These are phyloP conservation scores for Orestias chungarensis DNA, from an alignment of 2,797 vertebrate genomes.

Conservation along the genomic window DNA sequence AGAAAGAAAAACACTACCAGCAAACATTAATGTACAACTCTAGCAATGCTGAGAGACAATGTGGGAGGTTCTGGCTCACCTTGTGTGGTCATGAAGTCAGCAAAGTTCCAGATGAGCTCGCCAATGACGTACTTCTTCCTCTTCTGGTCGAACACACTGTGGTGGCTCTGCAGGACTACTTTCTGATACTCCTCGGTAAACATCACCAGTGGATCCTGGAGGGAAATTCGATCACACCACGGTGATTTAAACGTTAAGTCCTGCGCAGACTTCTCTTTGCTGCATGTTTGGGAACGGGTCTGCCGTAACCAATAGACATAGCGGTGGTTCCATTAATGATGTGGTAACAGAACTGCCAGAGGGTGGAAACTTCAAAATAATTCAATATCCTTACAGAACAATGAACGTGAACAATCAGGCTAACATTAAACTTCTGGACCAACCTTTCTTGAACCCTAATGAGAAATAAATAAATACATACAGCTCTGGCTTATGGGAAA, in stretches of 20 bases:
- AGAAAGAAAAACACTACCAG: too few species aligned
- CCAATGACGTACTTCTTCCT: conserved; percentile 90
- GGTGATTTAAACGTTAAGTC: background rate
- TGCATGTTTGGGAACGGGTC: too few species aligned
- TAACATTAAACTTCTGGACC: too few species aligned
- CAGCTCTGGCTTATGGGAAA: too few species aligned
- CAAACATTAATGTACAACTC: background rate
- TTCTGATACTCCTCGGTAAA: conserved; percentile 95
- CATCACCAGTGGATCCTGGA: conserved; percentile 93
- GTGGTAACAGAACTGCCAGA: too few species aligned
- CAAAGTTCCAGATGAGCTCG: conserved; percentile 99
- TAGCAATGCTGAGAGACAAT: background rate
- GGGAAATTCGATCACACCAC: background rate
- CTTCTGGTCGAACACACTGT: conserved; percentile 88
- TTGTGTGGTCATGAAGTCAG: conserved; percentile 95
- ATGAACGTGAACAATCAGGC: too few species aligned
- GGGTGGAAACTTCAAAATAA: too few species aligned
- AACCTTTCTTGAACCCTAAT: too few species aligned
- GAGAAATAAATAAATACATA: too few species aligned
- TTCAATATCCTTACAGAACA: too few species aligned
- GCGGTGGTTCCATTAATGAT: background rate
- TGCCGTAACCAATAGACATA: too few species aligned
- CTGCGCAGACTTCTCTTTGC: background rate
- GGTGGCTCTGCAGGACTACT: conserved; percentile 84
- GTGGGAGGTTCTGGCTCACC: conserved; percentile 62